These are phyloP conservation scores for Clytia hemisphaerica DNA, from an alignment of 30 jellyfish, hydroid and myxozoan species.

Conservation along the genomic window DNA sequence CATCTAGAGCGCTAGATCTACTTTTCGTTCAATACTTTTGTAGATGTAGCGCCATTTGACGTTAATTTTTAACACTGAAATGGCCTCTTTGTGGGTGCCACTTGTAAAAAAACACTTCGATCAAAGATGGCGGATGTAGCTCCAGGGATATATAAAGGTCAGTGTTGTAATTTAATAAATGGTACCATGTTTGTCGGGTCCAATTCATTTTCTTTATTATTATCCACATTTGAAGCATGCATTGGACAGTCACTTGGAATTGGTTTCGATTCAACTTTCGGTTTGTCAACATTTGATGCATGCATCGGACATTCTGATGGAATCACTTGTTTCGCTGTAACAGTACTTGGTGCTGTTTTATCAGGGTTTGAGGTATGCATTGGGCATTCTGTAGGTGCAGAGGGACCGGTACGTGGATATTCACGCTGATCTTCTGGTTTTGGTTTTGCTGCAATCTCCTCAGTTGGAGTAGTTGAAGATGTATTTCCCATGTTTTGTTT, in stretches of 20 bases:
- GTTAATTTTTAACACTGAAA: too few relatives aligned
- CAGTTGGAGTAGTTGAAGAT: too few relatives aligned
- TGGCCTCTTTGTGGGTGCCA: too few relatives aligned
- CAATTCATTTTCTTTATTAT: constrained; percentile 26
- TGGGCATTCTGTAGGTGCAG: constrained; percentile 71
- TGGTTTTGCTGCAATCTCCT: too few relatives aligned
- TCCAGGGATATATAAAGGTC: background rate
- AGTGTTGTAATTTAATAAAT: background rate
- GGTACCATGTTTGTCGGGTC: constrained; percentile 80
- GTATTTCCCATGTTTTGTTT: too few relatives aligned
- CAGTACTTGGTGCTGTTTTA: background rate
- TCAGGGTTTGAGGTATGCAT: constrained; percentile 22
- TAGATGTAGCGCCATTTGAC: too few relatives aligned
- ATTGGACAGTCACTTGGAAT: constrained; percentile 59
- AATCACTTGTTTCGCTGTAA: background rate
- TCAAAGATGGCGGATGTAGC: background rate
- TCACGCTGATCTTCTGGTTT: too few relatives aligned
- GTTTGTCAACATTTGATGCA: constrained; percentile 40
- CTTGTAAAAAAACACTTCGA: too few relatives aligned
- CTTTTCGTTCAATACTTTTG: background rate
- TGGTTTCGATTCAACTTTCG: constrained; percentile 35
- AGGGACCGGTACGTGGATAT: background rate
- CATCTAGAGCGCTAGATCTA: too few relatives aligned
- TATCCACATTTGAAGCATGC: constrained; percentile 43
- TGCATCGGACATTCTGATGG: constrained; percentile 70